Evolutionary conservation across 2,888 invertebrate genomes (phyloP).

Genomic region (Auanema freiburgensis): DNA sequence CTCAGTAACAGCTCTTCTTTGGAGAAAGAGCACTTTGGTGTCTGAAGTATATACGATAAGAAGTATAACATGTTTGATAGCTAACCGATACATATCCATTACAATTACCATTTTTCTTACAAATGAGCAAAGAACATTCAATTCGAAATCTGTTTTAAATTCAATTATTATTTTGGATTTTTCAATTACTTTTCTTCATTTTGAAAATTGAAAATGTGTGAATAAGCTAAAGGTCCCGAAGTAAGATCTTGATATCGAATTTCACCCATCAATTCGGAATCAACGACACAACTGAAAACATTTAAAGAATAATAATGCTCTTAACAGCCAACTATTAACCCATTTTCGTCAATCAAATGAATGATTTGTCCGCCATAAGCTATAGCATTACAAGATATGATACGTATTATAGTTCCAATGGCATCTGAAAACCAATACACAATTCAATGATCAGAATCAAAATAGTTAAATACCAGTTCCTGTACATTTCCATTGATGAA

Average conservation of each 20-base stretch:
- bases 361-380: conserved; percentile 43
- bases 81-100: conserved; percentile 28
- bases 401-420: too few species aligned
- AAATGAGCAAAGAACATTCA: conserved; percentile 42
- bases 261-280: conserved; percentile 46
- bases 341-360: conserved; percentile 49
- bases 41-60: conserved; percentile 24
- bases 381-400: conserved; percentile 43
- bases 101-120: conserved; percentile 28
- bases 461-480: too few species aligned
- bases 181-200: conserved; percentile 34
- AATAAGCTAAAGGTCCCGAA: conserved; percentile 37
- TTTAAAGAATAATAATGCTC: not conserved
- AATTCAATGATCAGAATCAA: too few species aligned
- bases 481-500: conserved; percentile 48
- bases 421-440: too few species aligned
- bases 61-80: not conserved
- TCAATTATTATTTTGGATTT: too few species aligned
- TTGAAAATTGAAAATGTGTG: conserved; percentile 43
- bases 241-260: conserved; percentile 42
- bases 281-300: conserved; percentile 38
- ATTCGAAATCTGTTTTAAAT: conserved; percentile 28
- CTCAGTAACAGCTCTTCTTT: conserved; percentile 44
- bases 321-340: conserved; percentile 18
- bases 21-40: conserved; percentile 49